Base-by-base conservation (phyloP, 2,888 invertebrate genomes). In the Drosophila leonis region DNA sequence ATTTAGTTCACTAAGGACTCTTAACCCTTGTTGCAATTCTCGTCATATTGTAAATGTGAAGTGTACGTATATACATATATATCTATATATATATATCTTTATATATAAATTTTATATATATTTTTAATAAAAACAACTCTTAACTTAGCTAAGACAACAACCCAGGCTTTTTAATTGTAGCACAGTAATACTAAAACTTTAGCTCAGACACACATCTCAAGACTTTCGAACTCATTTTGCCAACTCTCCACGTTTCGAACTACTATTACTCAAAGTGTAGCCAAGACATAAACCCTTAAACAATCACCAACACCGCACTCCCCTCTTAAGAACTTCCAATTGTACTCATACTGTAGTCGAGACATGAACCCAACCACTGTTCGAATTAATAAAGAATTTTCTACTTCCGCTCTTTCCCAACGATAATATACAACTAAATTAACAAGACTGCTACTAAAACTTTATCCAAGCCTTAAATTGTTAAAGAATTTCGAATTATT, bases 11-110 rank as follows among this genome's bases (percentile, higher is more conserved):
- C 29, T 63, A 76, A 44, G 68, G 35, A 76, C 71, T 80, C 72
- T 82, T 80, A 86, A 85, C 78, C 76, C 74, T 87, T 88, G 85
- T 88, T 88, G 85, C 86, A 86, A 86, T 86, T 86, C 86, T 86
- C 88, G 86, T 86, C 86, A 86, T 86, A 86, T 85, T 80, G 65
- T 83, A 78, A 83, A 83, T 82, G 85, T 85, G 81, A 83, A 83
- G 75, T 83, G 76, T 82, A 81, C 62, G 76, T 83, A 80, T 37
- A 52, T 52, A 24, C 8, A 24, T 37, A 52, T 8, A 13, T 51
- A 51, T 24, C 35, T 35, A 51, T 44, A 42, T 83, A 78, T 33
- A 49, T 49, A 48, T n/a, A n/a, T 42, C 20, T 18, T 18, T 20
- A 41, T 41, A 51, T 51, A 35, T 33, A 51, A 29, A 48, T 24